Percentiles rank a stretch among this genome's conserved stretches.
Evolutionary conservation across 2,113 vertebrate species (phyloP).

Genomic region (Fregetta grallaria): DNA sequence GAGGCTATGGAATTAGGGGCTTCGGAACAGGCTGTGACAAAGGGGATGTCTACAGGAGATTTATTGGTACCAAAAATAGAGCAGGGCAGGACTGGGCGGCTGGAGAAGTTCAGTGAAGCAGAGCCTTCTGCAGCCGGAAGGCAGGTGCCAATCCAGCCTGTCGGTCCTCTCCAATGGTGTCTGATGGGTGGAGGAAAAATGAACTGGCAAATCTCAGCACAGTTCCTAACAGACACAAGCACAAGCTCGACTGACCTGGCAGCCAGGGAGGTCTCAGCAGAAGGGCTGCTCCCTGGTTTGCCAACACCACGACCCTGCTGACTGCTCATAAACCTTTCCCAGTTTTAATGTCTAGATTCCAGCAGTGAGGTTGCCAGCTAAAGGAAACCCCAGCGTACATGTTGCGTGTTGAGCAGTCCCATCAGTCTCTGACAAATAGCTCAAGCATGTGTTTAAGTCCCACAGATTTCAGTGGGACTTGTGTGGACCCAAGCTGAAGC

Average conservation of each 20-base stretch:
- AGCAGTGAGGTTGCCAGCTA: not conserved
- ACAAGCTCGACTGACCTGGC: rapidly evolving
- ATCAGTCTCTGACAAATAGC: not conserved
- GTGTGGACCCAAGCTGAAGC: not conserved
- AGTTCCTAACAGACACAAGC: rapidly evolving
- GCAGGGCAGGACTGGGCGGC: not conserved
- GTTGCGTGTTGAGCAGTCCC: not conserved
- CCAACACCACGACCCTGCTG: not conserved
- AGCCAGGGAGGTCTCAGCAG: not conserved
- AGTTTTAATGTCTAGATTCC: not conserved
- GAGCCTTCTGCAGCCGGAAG: not conserved
- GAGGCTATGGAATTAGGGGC: not conserved
- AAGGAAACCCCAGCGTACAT: rapidly evolving
- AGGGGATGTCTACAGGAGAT: slow-evolving; percentile 34
- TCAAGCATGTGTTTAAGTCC: not conserved
- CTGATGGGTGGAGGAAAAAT: rapidly evolving
- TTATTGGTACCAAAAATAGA: slow-evolving; percentile 43
- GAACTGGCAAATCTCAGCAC: not conserved
- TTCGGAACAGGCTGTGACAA: slow-evolving; percentile 45
- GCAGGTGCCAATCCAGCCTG: not conserved
- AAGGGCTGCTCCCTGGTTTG: not conserved
- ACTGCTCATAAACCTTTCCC: not conserved
- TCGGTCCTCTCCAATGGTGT: not conserved
- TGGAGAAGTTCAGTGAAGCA: not conserved
- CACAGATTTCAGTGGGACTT: not conserved